Conservation (phyloP, 2,888 invertebrate species). For the Nephrotoma flavescens region DNA sequence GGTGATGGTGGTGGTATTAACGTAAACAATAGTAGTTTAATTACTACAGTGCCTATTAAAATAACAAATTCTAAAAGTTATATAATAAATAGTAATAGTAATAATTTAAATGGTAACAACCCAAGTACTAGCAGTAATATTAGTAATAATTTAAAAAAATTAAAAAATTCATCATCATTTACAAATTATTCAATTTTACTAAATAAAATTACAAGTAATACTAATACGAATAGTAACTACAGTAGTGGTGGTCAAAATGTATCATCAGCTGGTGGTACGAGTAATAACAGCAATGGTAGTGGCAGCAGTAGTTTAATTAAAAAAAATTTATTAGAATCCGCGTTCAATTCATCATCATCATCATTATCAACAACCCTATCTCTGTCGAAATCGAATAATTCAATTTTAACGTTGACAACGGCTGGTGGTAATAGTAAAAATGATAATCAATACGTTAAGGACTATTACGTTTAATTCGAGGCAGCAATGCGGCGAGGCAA, state of each 20-base stretch:
- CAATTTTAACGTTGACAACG: background rate
- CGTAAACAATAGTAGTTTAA: background rate
- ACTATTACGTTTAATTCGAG: background rate
- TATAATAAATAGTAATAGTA: background rate
- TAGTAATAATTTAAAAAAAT: background rate
- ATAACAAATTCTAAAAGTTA: constrained; percentile 7
- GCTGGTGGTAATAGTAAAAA: background rate
- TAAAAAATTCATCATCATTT: constrained; percentile 11
- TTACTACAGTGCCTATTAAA: constrained; percentile 12
- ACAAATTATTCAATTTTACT: constrained; percentile 10
- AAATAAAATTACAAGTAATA: background rate
- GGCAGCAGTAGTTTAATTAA: background rate
- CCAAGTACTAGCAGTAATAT: background rate
- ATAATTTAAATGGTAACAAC: background rate
- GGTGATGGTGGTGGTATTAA: background rate
- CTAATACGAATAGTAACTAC: background rate
- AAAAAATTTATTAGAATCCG: background rate
- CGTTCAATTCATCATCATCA: background rate
- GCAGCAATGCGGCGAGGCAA: too few species aligned
- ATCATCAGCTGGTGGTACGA: background rate
- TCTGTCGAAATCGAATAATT: background rate
- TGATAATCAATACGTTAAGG: constrained; percentile 1
- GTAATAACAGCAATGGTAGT: background rate
- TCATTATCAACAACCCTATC: background rate
- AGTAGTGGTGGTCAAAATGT: background rate